phyloP scores from a whole-genome alignment of 2,113 vertebrate species.

The Myotis brandtii region DNA sequence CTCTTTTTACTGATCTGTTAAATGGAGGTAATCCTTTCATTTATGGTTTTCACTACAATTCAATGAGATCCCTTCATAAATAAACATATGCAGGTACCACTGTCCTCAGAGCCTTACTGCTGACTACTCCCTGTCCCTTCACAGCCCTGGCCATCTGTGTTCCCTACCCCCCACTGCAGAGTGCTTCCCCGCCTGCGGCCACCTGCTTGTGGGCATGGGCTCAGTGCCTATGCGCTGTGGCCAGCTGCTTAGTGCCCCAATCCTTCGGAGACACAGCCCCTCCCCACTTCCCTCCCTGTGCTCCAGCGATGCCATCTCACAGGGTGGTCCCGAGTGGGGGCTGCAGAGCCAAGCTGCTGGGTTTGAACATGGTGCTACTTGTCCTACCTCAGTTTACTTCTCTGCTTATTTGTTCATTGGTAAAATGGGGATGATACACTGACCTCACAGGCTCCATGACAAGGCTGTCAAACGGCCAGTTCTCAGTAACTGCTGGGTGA shows the following conservation, averaged over 20 bases:
- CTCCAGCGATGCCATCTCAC: neutral
- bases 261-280: neutral
- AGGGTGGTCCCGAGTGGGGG: neutral
- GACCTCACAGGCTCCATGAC: neutral
- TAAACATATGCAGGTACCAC: neutral
- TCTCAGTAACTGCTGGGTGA: neutral
- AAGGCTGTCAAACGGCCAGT: neutral
- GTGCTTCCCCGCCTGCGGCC: accelerated
- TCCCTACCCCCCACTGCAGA: neutral
- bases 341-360: neutral
- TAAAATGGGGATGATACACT: neutral
- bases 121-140: too few species aligned
- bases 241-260: neutral
- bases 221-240: neutral
- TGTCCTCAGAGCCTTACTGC: neutral
- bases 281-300: neutral
- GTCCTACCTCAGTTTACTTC: neutral
- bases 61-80: neutral
- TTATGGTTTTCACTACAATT: neutral
- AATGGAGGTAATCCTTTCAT: neutral
- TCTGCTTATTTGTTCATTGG: neutral
- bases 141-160: neutral
- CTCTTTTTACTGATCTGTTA: neutral
- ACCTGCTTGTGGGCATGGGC: neutral
- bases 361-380: neutral